These are phyloP conservation scores for Drosophila equinoxialis DNA, from an alignment of 1,140 invertebrate genomes.

Conservation along the genomic window DNA sequence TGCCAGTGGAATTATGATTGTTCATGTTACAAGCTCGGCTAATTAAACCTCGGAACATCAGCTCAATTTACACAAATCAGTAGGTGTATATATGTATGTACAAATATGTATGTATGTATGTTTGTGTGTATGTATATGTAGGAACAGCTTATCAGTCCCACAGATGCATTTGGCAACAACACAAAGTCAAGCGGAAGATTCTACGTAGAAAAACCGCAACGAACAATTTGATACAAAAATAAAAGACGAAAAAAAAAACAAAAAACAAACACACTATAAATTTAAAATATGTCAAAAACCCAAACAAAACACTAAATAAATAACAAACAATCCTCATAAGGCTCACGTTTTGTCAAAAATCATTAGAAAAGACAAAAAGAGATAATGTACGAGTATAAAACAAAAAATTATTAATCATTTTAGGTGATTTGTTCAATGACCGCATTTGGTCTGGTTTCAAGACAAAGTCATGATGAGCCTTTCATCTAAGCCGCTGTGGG, in stretches of 20 bases:
- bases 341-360: slow-evolving; percentile 36
- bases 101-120: slow-evolving; percentile 2
- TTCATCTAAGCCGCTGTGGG: slow-evolving; percentile 19
- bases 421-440: slow-evolving; percentile 47
- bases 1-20: slow-evolving; percentile 74
- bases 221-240: slow-evolving; percentile 27
- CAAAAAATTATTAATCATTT: not conserved
- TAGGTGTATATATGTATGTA: slow-evolving; percentile 5
- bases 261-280: not conserved
- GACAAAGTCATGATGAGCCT: slow-evolving; percentile 7
- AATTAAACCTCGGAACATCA: slow-evolving; percentile 71
- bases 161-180: slow-evolving; percentile 34
- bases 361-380: not conserved
- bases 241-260: not conserved
- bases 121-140: slow-evolving; percentile 29
- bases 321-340: slow-evolving; percentile 31
- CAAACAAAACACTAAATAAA: not conserved
- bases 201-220: slow-evolving; percentile 26
- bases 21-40: slow-evolving; percentile 68
- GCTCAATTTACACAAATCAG: slow-evolving; percentile 25
- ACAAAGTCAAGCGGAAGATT: slow-evolving; percentile 32
- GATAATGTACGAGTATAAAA: not conserved
- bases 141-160: slow-evolving; percentile 3
- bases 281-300: slow-evolving; percentile 12
- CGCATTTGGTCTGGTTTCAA: slow-evolving; percentile 25